Evolutionary conservation across 2,888 invertebrate species (phyloP).

Genomic region (Cryptocephalus moraei): DNA sequence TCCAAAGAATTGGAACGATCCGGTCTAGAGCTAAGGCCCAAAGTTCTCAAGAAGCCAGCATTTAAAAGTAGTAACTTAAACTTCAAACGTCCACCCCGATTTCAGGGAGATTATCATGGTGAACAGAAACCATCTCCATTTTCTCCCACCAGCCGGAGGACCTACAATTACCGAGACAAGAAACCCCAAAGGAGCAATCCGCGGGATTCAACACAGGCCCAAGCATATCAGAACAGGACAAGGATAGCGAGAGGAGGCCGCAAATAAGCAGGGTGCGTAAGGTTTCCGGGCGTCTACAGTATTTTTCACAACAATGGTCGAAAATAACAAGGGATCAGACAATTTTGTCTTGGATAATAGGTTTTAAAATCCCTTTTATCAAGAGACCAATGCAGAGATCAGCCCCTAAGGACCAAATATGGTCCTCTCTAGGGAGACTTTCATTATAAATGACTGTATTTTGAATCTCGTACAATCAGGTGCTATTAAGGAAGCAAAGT

Average conservation of each 20-base stretch:
- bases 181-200: slow-evolving; percentile 2
- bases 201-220: neutral
- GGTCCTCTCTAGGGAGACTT: slow-evolving; percentile 1
- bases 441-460: neutral
- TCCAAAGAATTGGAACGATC: too few relatives aligned
- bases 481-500: slow-evolving; percentile 1
- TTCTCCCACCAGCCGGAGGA: too few relatives aligned
- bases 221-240: neutral
- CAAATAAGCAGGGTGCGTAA: neutral
- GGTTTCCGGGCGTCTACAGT: neutral
- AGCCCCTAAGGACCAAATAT: neutral
- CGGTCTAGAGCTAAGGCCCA: too few relatives aligned
- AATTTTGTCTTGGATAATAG: slow-evolving; percentile 2
- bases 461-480: neutral
- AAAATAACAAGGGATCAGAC: neutral
- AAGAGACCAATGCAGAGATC: neutral
- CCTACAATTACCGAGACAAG: too few relatives aligned
- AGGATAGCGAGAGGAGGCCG: neutral
- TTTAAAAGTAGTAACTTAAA: too few relatives aligned
- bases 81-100: neutral
- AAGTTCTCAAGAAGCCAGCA: too few relatives aligned
- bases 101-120: too few relatives aligned
- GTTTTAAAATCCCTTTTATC: slow-evolving; percentile 1
- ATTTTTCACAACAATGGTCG: neutral
- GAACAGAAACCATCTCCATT: too few relatives aligned